phyloP scores from a whole-genome alignment of 2,888 invertebrate species.

The Deilephila porcellus region DNA sequence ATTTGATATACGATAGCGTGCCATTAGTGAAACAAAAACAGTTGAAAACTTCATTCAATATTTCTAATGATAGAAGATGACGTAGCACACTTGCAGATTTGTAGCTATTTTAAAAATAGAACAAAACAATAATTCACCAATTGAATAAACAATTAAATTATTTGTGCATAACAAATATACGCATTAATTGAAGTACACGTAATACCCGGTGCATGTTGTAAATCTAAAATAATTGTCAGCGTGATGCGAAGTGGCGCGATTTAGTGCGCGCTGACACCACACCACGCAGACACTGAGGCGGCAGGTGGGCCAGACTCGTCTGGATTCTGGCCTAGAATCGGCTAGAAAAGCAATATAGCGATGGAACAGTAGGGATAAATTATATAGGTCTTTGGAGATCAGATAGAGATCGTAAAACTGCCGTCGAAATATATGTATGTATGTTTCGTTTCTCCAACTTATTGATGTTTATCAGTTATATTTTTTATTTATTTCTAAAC shows the following conservation, averaged over 20 bases:
- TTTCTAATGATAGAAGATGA: no score
- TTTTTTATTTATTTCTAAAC: no score
- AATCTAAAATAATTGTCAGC: constrained; percentile 21
- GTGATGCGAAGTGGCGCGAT: constrained; percentile 11
- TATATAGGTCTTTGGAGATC: no score
- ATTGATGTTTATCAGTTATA: no score
- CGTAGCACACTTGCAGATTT: no score
- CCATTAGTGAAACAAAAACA: no score
- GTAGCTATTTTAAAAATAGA: no score
- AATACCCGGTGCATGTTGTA: constrained; percentile 1
- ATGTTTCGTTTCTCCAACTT: no score
- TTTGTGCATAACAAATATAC: not conserved
- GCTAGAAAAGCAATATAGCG: not conserved
- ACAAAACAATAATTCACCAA: not conserved
- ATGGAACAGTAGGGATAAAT: constrained; percentile 1
- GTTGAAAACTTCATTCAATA: no score
- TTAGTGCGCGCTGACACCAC: constrained; percentile 19
- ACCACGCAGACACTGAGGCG: constrained; percentile 31
- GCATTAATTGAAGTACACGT: not conserved
- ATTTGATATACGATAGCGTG: no score
- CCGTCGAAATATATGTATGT: no score
- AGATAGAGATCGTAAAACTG: no score
- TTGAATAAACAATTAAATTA: not conserved
- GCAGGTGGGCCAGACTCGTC: constrained; percentile 34
- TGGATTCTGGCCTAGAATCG: constrained; percentile 33